These are phyloP conservation scores for Syrrhaptes paradoxus DNA, from an alignment of 2,113 vertebrate species.

Conservation along the genomic window DNA sequence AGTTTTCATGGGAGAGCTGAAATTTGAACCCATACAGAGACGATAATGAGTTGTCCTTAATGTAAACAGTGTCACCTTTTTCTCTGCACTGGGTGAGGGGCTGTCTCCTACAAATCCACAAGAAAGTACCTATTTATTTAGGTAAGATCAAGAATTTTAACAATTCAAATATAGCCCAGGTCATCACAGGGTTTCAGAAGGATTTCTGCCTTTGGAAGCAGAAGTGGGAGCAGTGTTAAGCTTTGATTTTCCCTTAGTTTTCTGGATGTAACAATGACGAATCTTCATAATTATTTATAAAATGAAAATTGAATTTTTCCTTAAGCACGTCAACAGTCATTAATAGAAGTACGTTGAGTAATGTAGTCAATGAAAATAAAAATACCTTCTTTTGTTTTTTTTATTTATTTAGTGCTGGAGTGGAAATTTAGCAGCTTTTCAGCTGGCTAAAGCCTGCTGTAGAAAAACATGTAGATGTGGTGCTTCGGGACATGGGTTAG, in stretches of 20 bases:
- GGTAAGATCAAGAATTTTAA: background rate
- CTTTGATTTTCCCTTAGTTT: background rate
- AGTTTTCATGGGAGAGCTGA: background rate
- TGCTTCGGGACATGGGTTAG: too few species aligned
- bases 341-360: background rate
- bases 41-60: rapidly evolving
- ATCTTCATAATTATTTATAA: background rate
- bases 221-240: background rate
- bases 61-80: background rate
- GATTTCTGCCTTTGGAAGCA: background rate
- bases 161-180: too few species aligned
- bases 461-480: too few species aligned
- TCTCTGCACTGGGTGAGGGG: too few species aligned
- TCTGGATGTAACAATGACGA: too few species aligned
- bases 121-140: background rate
- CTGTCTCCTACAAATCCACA: background rate
- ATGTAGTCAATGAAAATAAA: background rate
- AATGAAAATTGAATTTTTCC: background rate
- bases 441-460: background rate
- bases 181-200: rapidly evolving
- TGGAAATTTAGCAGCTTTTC: background rate
- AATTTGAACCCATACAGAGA: background rate
- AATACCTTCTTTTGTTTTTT: background rate
- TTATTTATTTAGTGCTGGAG: background rate
- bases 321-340: rapidly evolving